These are phyloP conservation scores for Campoletis raptor DNA, from an alignment of 2,888 invertebrate genomes.

Conservation along the genomic window DNA sequence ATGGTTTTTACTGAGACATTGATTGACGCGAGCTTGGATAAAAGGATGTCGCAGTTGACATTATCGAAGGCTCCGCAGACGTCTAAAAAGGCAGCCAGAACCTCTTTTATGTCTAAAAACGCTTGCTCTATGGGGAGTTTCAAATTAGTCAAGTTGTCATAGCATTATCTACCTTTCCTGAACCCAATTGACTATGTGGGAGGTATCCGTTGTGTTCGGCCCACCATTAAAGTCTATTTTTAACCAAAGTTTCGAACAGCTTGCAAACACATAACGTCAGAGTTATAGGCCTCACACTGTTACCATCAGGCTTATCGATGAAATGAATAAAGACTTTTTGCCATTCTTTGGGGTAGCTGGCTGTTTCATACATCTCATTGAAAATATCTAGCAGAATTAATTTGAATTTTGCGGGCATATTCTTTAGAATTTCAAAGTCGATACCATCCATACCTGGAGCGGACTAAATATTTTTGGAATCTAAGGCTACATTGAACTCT, in stretches of 20 bases:
- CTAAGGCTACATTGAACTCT: slow-evolving; percentile 31
- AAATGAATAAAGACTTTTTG: slow-evolving; percentile 62
- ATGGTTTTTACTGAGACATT: slow-evolving; percentile 42
- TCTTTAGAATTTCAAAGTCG: slow-evolving; percentile 57
- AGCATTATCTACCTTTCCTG: slow-evolving; percentile 61
- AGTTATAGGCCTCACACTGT: slow-evolving; percentile 61
- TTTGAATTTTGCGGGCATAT: slow-evolving; percentile 49
- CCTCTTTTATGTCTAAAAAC: slow-evolving; percentile 40
- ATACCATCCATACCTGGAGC: slow-evolving; percentile 68
- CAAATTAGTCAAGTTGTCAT: slow-evolving; percentile 61
- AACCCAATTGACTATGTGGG: slow-evolving; percentile 65
- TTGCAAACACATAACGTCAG: slow-evolving; percentile 68
- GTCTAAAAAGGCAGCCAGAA: slow-evolving; percentile 64
- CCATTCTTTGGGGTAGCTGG: slow-evolving; percentile 50
- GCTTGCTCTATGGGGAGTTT: slow-evolving; percentile 55
- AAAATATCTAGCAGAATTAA: slow-evolving; percentile 64
- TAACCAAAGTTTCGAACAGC: slow-evolving; percentile 68
- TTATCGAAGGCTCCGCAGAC: slow-evolving; percentile 69
- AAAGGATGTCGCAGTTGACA: slow-evolving; percentile 61
- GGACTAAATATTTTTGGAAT: no score
- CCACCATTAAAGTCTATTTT: slow-evolving; percentile 66
- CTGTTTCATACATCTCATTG: slow-evolving; percentile 52
- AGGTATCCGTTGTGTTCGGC: slow-evolving; percentile 61
- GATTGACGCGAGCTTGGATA: slow-evolving; percentile 32
- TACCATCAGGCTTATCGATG: slow-evolving; percentile 61